Conservation (phyloP, 64 coral and sea anemone genomes). For the Acropora tenuis region DNA sequence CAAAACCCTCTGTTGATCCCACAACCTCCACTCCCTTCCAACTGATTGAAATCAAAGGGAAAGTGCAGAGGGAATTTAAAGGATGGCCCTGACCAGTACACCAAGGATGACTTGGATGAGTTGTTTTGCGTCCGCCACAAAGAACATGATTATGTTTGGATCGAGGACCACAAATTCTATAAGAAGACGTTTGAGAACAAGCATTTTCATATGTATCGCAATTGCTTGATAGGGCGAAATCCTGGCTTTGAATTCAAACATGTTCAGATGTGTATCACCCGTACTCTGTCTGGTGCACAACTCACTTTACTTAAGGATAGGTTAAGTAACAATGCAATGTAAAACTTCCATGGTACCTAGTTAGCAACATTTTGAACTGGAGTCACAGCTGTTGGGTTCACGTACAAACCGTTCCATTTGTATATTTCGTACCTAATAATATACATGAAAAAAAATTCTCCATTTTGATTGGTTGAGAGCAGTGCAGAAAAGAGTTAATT, state of each 20-base stretch:
- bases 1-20: neutral
- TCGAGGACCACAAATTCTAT: neutral
- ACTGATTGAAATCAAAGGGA: constrained; percentile 18
- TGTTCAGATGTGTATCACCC: constrained; percentile 13
- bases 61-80: constrained; percentile 9
- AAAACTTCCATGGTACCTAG: too few species aligned
- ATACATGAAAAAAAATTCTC: too few species aligned
- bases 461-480: too few species aligned
- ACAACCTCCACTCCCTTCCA: constrained; percentile 17
- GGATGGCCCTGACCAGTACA: constrained; percentile 24
- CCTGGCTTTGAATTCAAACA: constrained; percentile 11
- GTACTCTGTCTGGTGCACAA: constrained; percentile 10
- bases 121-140: constrained; percentile 24
- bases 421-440: too few species aligned
- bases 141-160: constrained; percentile 51
- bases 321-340: too few species aligned
- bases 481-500: too few species aligned
- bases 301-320: neutral
- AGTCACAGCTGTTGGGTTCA: too few species aligned
- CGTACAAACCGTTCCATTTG: too few species aligned
- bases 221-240: constrained; percentile 1
- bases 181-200: constrained; percentile 67
- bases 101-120: neutral
- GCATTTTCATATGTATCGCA: constrained; percentile 53
- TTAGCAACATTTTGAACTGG: too few species aligned